Evolutionary conservation across 2,113 vertebrate species (phyloP), one percentile per base, ranked within the genome.

Genomic region (Isurus oxyrinchus): DNA sequence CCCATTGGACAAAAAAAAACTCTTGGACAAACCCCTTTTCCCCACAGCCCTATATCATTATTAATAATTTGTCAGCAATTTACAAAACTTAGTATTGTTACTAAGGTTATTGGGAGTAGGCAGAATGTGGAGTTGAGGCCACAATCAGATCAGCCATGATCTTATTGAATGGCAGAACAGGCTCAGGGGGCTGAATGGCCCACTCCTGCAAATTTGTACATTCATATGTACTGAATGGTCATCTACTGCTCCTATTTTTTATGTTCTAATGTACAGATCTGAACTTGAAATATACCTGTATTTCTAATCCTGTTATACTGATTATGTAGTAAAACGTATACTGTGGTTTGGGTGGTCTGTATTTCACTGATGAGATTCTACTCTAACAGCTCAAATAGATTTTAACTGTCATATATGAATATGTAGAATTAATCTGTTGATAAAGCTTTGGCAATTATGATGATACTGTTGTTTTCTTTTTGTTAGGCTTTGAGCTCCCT

Each of bases 401-500:
- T 94, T 40, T 94, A 94, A 23, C 23, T 35, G 10, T 31, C 88
- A 84, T 44, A 21, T 49, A n/a, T 94, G 6, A 63, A 40, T n/a
- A 59, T 63, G 2, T 21, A 63, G 88, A 63, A 76, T 11, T 76
- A 95, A 72, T 55, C 13, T 76, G 11, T 94, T 63, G 14, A 69
- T 35, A 27, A 95, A 95, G 19, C 53, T 49, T 95, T 95, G 57
- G 23, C 27, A 14, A 53, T 72, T 27, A 11, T 49, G n/a, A 61
- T 94, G 40, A 95, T 69, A 66, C 13, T 27, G 10, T 66, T 95
- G 21, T 69, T 72, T 72, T 14, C 67, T 27, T 97, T 97, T 96
- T 96, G 87, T 96, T 97, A 99, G 99, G 98, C 98, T 97, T 97
- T 99, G 67, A 98, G 98, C 97, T 99, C 99, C 96, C 97, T 99